phyloP scores from a whole-genome alignment of 2,797 vertebrate genomes.

The Propithecus perrieri region DNA sequence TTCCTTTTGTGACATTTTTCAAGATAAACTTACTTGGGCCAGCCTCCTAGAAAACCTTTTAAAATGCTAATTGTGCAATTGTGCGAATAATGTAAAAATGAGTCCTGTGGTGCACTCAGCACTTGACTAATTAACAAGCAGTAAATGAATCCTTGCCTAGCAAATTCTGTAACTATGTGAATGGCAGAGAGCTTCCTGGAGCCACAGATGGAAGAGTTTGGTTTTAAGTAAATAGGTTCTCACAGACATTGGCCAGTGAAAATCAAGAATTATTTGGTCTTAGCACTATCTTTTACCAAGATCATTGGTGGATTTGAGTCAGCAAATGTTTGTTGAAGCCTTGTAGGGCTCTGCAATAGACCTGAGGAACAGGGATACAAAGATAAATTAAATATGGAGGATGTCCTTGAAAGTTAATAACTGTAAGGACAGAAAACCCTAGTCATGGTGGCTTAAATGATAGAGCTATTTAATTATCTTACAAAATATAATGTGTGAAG shows the following conservation, averaged over 20 bases:
- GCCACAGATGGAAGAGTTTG: neutral
- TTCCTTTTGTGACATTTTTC: conserved; percentile 75
- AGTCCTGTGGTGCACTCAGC: conserved; percentile 71
- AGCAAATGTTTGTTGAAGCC: neutral
- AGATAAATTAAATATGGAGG: neutral
- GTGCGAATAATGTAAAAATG: conserved; percentile 79
- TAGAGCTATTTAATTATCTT: conserved; percentile 18
- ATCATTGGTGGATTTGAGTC: neutral
- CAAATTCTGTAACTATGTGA: conserved; percentile 68
- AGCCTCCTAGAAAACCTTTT: conserved; percentile 78
- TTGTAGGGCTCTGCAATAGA: neutral
- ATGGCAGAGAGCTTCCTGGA: conserved; percentile 52
- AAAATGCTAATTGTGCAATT: conserved; percentile 80
- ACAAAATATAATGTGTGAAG: neutral
- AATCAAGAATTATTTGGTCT: conserved; percentile 71
- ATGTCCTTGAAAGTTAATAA: conserved; percentile 20
- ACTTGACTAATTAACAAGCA: conserved; percentile 81
- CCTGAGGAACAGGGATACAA: neutral
- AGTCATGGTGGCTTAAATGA: neutral
- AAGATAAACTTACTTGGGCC: conserved; percentile 77
- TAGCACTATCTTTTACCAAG: conserved; percentile 31
- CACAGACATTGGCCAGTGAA: conserved; percentile 57
- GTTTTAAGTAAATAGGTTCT: conserved; percentile 64
- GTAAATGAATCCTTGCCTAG: conserved; percentile 71
- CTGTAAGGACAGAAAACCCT: neutral